Conservation (phyloP, 2,888 invertebrate species). For the Lasioglossum lativentre region DNA sequence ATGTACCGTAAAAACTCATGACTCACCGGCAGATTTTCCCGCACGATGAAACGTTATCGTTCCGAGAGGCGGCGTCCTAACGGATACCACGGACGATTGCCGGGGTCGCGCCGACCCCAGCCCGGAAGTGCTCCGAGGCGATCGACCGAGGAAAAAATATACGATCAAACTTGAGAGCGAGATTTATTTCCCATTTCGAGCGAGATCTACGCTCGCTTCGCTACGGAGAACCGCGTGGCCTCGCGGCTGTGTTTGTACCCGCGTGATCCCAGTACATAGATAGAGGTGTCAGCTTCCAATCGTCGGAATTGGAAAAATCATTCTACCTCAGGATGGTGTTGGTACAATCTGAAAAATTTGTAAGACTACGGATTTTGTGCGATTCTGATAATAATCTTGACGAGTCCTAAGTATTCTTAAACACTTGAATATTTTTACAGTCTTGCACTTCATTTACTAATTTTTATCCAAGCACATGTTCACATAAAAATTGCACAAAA, state of each 20-base stretch:
- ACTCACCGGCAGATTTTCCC: constrained; percentile 60
- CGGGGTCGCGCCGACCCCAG: background rate
- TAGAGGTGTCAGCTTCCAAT: background rate
- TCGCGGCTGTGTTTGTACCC: background rate
- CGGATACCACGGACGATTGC: constrained; percentile 23
- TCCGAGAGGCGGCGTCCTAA: constrained; percentile 52
- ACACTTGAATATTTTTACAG: no score
- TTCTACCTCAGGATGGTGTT: background rate
- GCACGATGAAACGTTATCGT: constrained; percentile 65
- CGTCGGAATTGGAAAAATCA: background rate
- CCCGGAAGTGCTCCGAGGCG: constrained; percentile 5
- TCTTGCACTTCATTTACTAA: no score
- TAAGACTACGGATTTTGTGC: no score
- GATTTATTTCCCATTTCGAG: constrained; percentile 12
- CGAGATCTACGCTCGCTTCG: background rate
- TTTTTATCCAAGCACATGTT: no score
- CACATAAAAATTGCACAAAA: no score
- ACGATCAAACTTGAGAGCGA: constrained; percentile 16
- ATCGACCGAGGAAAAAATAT: constrained; percentile 28
- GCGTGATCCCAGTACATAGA: no score
- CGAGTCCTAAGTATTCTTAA: no score
- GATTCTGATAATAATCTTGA: no score
- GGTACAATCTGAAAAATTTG: background rate
- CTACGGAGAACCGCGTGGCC: no score
- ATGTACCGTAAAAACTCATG: constrained; percentile 68